phyloP scores from a whole-genome alignment of 2,113 vertebrate species.

The Chionomys nivalis region DNA sequence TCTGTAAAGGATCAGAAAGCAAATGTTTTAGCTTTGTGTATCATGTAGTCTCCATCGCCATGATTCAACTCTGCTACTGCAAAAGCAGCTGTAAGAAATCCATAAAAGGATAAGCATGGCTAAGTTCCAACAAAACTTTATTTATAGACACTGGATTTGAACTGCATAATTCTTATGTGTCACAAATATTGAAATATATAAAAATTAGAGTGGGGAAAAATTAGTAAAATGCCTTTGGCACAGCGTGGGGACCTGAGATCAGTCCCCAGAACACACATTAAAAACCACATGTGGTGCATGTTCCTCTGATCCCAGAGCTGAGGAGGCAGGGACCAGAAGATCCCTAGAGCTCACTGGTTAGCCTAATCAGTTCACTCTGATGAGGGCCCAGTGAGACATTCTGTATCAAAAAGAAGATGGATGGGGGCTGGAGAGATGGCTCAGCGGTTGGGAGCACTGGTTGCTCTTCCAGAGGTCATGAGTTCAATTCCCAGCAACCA shows the following conservation, averaged over 20 bases:
- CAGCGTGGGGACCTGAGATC: background rate
- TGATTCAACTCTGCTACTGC: background rate
- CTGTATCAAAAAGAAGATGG: background rate
- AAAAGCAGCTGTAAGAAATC: constrained; percentile 8
- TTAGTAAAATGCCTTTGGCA: background rate
- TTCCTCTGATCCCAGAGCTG: too few species aligned
- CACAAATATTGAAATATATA: constrained; percentile 26
- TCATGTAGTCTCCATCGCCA: background rate
- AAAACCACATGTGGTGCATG: background rate
- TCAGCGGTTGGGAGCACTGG: too few species aligned
- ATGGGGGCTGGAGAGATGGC: too few species aligned
- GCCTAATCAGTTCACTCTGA: background rate
- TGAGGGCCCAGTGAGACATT: background rate
- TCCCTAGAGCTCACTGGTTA: background rate
- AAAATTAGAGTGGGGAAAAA: background rate
- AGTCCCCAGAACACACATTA: background rate
- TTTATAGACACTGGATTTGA: constrained; percentile 34
- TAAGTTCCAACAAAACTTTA: constrained; percentile 41
- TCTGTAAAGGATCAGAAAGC: background rate
- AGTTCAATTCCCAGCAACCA: too few species aligned
- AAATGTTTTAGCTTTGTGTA: constrained; percentile 38
- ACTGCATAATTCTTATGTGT: constrained; percentile 14
- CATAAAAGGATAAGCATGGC: background rate
- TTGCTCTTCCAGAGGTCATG: too few species aligned
- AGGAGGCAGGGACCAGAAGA: background rate